phyloP scores from a whole-genome alignment of 2,113 vertebrate species.

The Marcusenius ussheri region DNA sequence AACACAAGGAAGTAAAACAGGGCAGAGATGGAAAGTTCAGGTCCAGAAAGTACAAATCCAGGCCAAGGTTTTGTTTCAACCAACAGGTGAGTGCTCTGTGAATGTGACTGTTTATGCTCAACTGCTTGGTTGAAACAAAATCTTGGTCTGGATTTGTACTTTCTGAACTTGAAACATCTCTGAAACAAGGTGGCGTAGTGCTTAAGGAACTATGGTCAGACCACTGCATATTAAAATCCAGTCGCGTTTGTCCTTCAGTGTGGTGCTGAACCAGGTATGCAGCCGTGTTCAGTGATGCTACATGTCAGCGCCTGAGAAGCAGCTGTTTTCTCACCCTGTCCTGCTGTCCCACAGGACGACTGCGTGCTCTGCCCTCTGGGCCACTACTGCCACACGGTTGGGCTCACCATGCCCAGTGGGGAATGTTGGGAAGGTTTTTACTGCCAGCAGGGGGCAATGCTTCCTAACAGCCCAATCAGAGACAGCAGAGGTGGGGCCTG shows the following conservation, averaged over 20 bases:
- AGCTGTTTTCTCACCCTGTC: neutral
- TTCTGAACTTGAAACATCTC: neutral
- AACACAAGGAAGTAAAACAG: neutral
- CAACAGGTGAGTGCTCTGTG: neutral
- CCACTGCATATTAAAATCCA: neutral
- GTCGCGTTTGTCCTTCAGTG: neutral
- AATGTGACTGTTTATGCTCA: neutral
- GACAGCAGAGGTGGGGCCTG: slow-evolving; percentile 64
- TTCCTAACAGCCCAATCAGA: slow-evolving; percentile 52
- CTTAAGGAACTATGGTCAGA: neutral
- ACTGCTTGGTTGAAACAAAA: neutral
- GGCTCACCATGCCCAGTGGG: slow-evolving; percentile 65
- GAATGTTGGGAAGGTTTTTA: slow-evolving; percentile 75
- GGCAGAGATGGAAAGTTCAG: neutral
- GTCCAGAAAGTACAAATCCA: neutral
- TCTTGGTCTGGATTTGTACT: neutral
- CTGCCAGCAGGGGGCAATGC: slow-evolving; percentile 58
- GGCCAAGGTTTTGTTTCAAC: neutral
- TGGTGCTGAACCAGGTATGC: neutral
- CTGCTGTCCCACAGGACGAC: slow-evolving; percentile 52
- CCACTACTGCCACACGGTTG: slow-evolving; percentile 65
- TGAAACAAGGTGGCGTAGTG: neutral
- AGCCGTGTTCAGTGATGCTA: neutral
- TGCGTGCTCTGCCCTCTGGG: slow-evolving; percentile 60
- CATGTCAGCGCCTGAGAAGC: neutral